Evolutionary conservation across 2,888 invertebrate species (phyloP), one percentile per base, ranked within the genome.

Genomic region (Eucera pruinosa): DNA sequence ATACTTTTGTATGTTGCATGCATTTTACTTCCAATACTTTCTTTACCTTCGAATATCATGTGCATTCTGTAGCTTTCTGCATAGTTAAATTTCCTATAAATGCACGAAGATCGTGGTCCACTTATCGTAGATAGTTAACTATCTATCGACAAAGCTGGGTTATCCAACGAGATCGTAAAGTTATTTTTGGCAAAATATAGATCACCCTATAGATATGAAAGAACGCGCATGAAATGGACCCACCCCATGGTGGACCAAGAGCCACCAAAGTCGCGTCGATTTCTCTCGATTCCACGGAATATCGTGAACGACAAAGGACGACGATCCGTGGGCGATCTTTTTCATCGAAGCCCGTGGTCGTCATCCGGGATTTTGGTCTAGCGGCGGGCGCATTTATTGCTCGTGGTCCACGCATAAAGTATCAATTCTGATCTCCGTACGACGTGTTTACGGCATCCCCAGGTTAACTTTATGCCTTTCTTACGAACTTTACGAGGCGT

Each of bases 351-450:
- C 20, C 47, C 27, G 27, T 13, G 48, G 43, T 55, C 65, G 68
- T 61, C 57, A 20, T 54, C 33, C 36, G n/a, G 65, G 57, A 78
- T 78, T 78, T 77, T 70, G 60, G 69, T 77, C 70, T 73, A 65
- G 81, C 60, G 65, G 71, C 62, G 52, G 57, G 68, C 77, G 78
- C 80, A 81, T 84, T 86, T 85, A 85, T 82, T 81, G 85, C 81
- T 27, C 67, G 36, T 67, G 64, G 74, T 76, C 80, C 79, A 74
- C 80, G 82, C 86, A 82, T 88, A 82, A 88, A 88, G 86, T 88
- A 88, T 88, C 88, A 88, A 88, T 87, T 87, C 82, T 82, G 87
- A 88, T 86, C 85, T 80, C 65, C 68, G 72, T 76, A 81, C 83
- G 86, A 87, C 81, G 84, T 88, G 84, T 88, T 88, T 85, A 83